phyloP scores from a whole-genome alignment of 2,888 invertebrate genomes.

The Tiliacea aurago region DNA sequence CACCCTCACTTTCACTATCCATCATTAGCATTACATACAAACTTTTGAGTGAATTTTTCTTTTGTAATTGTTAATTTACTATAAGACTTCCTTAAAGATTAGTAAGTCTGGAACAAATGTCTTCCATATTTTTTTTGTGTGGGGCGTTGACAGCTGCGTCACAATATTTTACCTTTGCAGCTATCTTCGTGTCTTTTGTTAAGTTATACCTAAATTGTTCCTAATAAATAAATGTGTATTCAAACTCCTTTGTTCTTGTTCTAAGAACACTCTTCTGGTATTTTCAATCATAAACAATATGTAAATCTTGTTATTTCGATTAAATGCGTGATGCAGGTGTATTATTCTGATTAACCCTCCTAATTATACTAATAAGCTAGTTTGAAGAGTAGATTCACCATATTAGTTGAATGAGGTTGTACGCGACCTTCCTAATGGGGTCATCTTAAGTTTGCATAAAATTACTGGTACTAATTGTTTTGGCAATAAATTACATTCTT shows the following conservation, averaged over 20 bases:
- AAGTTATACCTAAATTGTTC: no score
- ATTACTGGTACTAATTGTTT: slow-evolving; percentile 7
- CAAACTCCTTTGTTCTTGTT: slow-evolving; percentile 3
- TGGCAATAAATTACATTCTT: slow-evolving; percentile 13
- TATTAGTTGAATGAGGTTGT: slow-evolving; percentile 25
- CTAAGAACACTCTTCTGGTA: background rate
- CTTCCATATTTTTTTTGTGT: no score
- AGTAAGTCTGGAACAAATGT: no score
- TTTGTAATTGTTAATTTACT: no score
- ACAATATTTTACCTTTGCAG: no score
- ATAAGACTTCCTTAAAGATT: no score
- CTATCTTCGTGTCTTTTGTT: no score
- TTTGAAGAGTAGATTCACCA: slow-evolving; percentile 23
- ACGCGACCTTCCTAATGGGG: slow-evolving; percentile 17
- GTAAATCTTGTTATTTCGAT: slow-evolving; percentile 28
- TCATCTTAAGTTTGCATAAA: slow-evolving; percentile 19
- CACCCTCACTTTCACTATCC: no score
- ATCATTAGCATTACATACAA: no score
- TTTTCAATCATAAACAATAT: slow-evolving; percentile 15
- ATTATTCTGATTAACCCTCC: slow-evolving; percentile 18
- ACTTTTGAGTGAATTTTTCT: no score
- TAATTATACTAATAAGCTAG: slow-evolving; percentile 46
- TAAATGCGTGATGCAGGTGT: slow-evolving; percentile 41
- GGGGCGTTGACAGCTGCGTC: no score
- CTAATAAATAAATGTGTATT: no score